Evolutionary conservation across 2,797 vertebrate genomes (phyloP), one percentile per base, ranked within the genome.

Genomic region (Bradypodion pumilum): DNA sequence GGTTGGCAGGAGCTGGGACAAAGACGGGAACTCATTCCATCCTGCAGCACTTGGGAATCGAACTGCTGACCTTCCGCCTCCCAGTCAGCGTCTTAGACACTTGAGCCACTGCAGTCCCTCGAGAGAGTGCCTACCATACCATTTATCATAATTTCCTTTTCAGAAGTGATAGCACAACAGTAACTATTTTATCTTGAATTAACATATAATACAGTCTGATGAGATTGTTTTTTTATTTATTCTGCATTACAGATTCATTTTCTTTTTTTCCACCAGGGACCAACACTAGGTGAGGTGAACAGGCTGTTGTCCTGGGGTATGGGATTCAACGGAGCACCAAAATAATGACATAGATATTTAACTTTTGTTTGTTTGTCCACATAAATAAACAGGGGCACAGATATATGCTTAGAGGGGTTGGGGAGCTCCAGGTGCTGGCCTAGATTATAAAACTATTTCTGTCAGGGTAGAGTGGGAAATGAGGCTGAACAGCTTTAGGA

Each of bases 131-230:
- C 68, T 27, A 42, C n/a, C 23, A 1, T 42, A 13, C 9, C 68
- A 56, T 56, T 56, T 56, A 56, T 56, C 32, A 72, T 42, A 59
- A 60, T 42, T 37, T 86, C 62, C 77, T 91, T 93, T 92, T 85
- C n/a, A 86, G 84, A 90, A 94, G 88, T 80, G 93, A 93, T 79
- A 89, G 75, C 91, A 87, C 83, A 82, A 93, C 86, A 78, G 90
- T 88, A 93, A 94, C 5, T 25, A 94, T 89, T 81, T 91, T 91
- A 93, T 91, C 90, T 90, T 93, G 91, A 92, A 85, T 91, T 78
- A 32, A 81, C 72, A 77, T 56, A 60, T 35, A 73, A 79, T 68
- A 16, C 35, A 40, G 4, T 44, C 3, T 15, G 37, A 7, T 81
- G 73, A 79, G 10, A 7, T 16, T 6, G 13, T 56, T 80, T 66